Evolutionary conservation across 2,797 vertebrate species (phyloP), one percentile per base, ranked within the genome.

Genomic region (Arctocebus calabarensis): DNA sequence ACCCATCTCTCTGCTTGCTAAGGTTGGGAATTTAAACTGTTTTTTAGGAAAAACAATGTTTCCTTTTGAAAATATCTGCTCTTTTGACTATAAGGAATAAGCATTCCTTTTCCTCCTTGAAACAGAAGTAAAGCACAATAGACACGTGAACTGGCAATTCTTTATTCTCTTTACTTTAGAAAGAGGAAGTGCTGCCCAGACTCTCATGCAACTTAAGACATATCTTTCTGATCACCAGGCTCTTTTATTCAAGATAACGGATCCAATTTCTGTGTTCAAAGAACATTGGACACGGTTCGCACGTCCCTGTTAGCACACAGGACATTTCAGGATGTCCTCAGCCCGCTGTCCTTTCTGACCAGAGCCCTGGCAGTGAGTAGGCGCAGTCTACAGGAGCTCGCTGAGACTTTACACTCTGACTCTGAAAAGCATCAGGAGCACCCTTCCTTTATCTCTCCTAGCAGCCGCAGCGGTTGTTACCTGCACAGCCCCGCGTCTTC

Each of bases 111-210:
- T 90, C 95, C 75, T 96, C 77, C 59, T 91, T 86, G 84, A 94
- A 96, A 96, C 34, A 95, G 74, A 97, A 91, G 96, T 97, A 97
- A 98, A 93, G 90, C 64, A 97, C 96, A 96, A 97, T 82, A 93
- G 93, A 78, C 81, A 97, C 94, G 93, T 90, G 93, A 98, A 95
- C 96, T 97, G 52, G 23, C 23, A 94, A 97, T 90, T 40, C 40
- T 40, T 40, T 78, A 59, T 57, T 94, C 91, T 97, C 88, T 95
- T 9, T 83, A 96, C 94, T 95, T 91, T 92, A 97, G 92, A 96
- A 98, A 98, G 90, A 96, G 94, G 62, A 87, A 97, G 97, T 97
- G 97, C 94, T 97, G 95, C 93, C 96, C 97, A 96, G 91, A 92
- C 32, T 88, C 62, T 61, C 73, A 94, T 73, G 91, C 94, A 95